Base-by-base conservation (phyloP, 2,797 vertebrate species). In the Paratrypauchen microcephalus region DNA sequence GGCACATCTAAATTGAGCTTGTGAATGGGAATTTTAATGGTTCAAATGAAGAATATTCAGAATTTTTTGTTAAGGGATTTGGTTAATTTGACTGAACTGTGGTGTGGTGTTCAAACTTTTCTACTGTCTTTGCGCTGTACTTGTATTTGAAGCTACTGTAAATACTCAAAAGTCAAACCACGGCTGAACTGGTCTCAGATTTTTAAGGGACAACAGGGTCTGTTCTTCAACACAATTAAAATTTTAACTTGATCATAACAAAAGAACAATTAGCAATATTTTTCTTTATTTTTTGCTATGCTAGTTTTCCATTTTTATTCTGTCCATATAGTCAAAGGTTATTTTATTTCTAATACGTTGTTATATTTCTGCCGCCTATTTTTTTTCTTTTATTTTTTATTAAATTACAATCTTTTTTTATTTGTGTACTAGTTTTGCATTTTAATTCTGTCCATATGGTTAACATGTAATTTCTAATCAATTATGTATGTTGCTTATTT, bases 1-100 rank as follows among this genome's bases (percentile, higher is more conserved):
- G 62, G 62, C 23, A 47, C 23, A 45, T 64, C 62, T 19, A 64
- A 64, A 64, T 47, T 61, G 21, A 23, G 41, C 62, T 64, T 16
- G 36, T 64, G 47, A 48, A 47, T 3, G 21, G 23, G 23, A 64
- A 64, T 64, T 48, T 48, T 48, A 64, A 64, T 23, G 23, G 41
- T 64, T 64, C 47, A 47, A 64, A 64, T 26, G 26, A 48, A 6
- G 62, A 6, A 21, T 26, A 45, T 16, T 41, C 7, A 11, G 23
- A 28, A 5, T 62, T 23, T 36, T 62, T 15, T 62, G 32, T 62
- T 41, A 41, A 62, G 59, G 59, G 59, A 12, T 62, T 41, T 62
- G 32, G 36, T 64, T 47, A 64, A 47, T 47, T 26, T 15, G 23
- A 45, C 18, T 12, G 39, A 39, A 61, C 19, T 4, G 13, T 15